Evolutionary conservation across 2,113 vertebrate genomes (phyloP).

Genomic region (Microtus montanus): DNA sequence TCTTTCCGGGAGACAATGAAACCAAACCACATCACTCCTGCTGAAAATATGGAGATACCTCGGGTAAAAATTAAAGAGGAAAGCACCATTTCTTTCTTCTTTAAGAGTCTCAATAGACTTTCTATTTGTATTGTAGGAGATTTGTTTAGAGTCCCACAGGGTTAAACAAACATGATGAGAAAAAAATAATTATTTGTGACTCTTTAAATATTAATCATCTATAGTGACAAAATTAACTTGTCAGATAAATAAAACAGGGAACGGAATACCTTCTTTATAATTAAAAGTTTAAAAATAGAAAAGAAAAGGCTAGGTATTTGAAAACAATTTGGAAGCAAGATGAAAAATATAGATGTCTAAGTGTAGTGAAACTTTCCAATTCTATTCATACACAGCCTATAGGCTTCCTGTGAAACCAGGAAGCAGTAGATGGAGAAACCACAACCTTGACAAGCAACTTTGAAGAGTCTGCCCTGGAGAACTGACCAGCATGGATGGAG

Average conservation of each 20-base stretch:
- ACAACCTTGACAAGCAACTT: neutral
- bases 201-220: neutral
- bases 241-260: neutral
- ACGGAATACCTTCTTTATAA: neutral
- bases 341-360: neutral
- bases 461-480: neutral
- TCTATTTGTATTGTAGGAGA: neutral
- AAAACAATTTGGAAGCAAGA: neutral
- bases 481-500: neutral
- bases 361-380: neutral
- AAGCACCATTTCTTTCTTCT: neutral
- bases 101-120: neutral
- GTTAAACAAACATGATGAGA: neutral
- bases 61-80: neutral
- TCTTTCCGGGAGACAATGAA: neutral
- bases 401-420: neutral
- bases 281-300: neutral
- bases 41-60: neutral
- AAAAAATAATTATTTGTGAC: neutral
- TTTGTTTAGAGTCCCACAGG: neutral
- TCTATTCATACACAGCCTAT: accelerated
- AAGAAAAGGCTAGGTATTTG: neutral
- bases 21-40: neutral
- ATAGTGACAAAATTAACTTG: neutral
- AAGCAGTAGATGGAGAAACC: neutral